A percentile compares a stretch with the other conserved stretches of the same genome.
Evolutionary conservation across 2,888 invertebrate species (phyloP).

Genomic region (Ophonus ardosiacus): DNA sequence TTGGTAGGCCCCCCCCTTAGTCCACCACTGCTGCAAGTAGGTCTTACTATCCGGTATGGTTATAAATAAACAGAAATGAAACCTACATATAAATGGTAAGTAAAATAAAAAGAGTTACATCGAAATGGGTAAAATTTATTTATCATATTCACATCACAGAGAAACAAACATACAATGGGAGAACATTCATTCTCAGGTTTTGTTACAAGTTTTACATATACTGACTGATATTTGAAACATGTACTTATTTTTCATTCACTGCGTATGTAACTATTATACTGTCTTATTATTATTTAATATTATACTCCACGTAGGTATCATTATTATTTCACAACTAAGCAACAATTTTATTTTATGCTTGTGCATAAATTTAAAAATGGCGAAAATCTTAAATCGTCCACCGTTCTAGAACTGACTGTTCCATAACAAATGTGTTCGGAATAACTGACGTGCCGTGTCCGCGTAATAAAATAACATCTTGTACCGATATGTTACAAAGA

Average conservation of each 20-base stretch:
- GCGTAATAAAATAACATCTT: conserved; percentile 31
- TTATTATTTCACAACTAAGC: conserved; percentile 74
- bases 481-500: conserved; percentile 55
- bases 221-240: conserved; percentile 75
- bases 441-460: neutral
- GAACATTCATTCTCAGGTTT: conserved; percentile 74
- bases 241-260: conserved; percentile 72
- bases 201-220: conserved; percentile 73
- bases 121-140: conserved; percentile 76
- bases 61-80: neutral
- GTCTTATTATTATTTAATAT: conserved; percentile 71
- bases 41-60: too few relatives aligned
- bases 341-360: conserved; percentile 71
- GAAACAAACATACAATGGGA: conserved; percentile 76
- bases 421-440: conserved; percentile 1
- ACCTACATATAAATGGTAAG: neutral
- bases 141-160: conserved; percentile 76
- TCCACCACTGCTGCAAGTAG: too few relatives aligned
- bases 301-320: conserved; percentile 70
- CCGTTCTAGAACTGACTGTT: conserved; percentile 17
- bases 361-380: conserved; percentile 62
- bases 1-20: too few relatives aligned
- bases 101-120: conserved; percentile 67
- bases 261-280: conserved; percentile 70
- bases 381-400: conserved; percentile 60